Base-by-base conservation (phyloP, 2,113 vertebrate species). In the Colius striatus region DNA sequence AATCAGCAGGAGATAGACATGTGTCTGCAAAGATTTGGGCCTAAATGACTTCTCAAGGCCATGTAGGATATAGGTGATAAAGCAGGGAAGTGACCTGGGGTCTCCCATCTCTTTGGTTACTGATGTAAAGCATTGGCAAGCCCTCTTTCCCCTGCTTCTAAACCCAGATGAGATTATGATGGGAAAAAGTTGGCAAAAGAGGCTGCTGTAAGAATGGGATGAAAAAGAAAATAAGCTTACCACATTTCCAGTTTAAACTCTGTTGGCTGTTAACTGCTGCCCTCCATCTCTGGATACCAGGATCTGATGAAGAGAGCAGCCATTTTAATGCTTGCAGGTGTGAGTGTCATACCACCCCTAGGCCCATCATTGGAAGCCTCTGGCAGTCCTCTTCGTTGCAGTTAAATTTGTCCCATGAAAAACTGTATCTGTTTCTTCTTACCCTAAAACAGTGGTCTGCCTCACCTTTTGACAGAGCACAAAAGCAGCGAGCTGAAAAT, bases 271-370 rank as follows among this genome's bases (percentile, higher is more conserved):
- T 34, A 43, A 30, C 51, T 53, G 51, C 38, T 75, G 53, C 20
- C 51, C 16, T 84, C 61, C 5, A 0, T 66, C 53, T 71, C 38
- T 60, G 27, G 19, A 30, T 72, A 65, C 32, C 11, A 67, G 43
- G 30, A 62, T 26, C 38, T 83, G 34, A 50, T 41, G n/a, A 78
- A 72, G 10, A 74, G 3, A 72, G 29, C 7, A 61, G 27, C 17
- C 27, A 9, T 61, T 60, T 20, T 41, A 36, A 68, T 20, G 16
- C 15, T 6, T 70, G 30, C 25, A 79, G 21, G 13, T 50, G 48
- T 15, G 1, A 1, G 48, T 30, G 21, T 48, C 32, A 27, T 26
- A 45, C 4, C 16, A 14, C 26, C 3, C 0, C 16, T 23, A 57
- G 34, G 30, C 9, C 4, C 27, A 13, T n/a, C 47, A 27, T 1